Percentiles rank a stretch among this genome's conserved stretches.
phyloP scores from a whole-genome alignment of 1,140 invertebrate species.

The Cyrtorhinus lividipennis region DNA sequence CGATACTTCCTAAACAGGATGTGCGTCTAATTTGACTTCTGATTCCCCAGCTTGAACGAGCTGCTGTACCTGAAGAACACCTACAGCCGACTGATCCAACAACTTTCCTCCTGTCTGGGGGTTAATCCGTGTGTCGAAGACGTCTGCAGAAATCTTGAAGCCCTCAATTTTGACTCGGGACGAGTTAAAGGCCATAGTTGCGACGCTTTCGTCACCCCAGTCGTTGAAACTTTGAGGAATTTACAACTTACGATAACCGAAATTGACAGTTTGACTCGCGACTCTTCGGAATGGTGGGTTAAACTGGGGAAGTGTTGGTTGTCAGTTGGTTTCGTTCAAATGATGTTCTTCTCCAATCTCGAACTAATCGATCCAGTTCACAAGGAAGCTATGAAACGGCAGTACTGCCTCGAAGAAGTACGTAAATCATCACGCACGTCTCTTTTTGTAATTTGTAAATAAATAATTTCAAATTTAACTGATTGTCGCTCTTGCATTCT shows the following conservation, averaged over 20 bases:
- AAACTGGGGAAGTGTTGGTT: constrained; percentile 28
- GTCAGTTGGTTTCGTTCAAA: constrained; percentile 31
- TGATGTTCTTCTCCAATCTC: constrained; percentile 32
- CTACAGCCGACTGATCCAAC: background rate
- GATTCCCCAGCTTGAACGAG: constrained; percentile 25
- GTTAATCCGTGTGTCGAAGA: background rate
- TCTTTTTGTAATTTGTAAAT: background rate
- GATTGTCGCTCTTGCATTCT: constrained; percentile 1
- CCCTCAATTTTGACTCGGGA: constrained; percentile 1
- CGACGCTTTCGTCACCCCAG: background rate
- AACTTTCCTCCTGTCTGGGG: background rate
- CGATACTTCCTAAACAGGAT: no score
- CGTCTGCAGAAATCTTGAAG: background rate
- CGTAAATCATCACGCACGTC: background rate
- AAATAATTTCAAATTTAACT: background rate
- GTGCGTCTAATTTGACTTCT: constrained; percentile 8
- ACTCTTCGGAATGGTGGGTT: constrained; percentile 17
- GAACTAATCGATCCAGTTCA: constrained; percentile 54
- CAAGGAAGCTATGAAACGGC: constrained; percentile 49
- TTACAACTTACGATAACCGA: background rate
- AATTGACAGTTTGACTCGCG: background rate
- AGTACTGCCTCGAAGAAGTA: constrained; percentile 47
- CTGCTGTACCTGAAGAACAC: constrained; percentile 24
- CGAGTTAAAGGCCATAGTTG: background rate
- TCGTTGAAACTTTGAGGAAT: background rate